Evolutionary conservation across 2,888 invertebrate species (phyloP), one percentile per base, ranked within the genome.

Genomic region (Epinotia demarniana): DNA sequence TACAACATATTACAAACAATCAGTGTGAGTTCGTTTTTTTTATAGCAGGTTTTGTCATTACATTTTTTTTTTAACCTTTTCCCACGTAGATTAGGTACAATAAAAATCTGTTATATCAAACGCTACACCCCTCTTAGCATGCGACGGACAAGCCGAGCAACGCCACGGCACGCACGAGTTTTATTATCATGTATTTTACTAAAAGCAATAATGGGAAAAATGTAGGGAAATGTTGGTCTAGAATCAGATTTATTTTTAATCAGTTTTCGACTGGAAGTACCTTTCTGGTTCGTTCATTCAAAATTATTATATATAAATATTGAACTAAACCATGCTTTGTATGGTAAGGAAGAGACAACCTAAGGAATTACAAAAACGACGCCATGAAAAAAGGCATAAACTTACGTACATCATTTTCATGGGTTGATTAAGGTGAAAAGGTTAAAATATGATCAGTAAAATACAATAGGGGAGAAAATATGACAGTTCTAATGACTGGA

Each of bases 131-230:
- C 62, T 49, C 70, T 53, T 53, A 71, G 70, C 18, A 46, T 60
- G 53, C 23, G 75, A 66, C 72, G 72, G 72, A 75, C 75, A 75
- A 72, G 19, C 75, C 71, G 71, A 61, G 71, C 75, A 75, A 75
- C 75, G 57, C 66, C 61, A 18, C 63, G 75, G 63, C 49, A 60
- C 61, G 70, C 75, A 60, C 67, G 55, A 53, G 58, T 75, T 55
- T 63, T 33, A 23, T 19, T 49, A 53, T 62, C 73, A 64, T 71
- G 75, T 58, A 60, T 68, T 61, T 63, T 57, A 61, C 53, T n/a
- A 71, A 75, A 72, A 75, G 75, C 75, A 75, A 75, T 75, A 75
- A 72, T 75, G 72, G 61, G 55, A 62, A 71, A 67, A 57, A 3
- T 62, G n/a, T 71, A 71, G 69, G 57, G 19, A 46, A 55, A 66